Percentiles rank a stretch among this genome's conserved stretches.
These are phyloP conservation scores for Drosophila willistoni DNA, from an alignment of 1,140 invertebrate genomes.

Conservation along the genomic window DNA sequence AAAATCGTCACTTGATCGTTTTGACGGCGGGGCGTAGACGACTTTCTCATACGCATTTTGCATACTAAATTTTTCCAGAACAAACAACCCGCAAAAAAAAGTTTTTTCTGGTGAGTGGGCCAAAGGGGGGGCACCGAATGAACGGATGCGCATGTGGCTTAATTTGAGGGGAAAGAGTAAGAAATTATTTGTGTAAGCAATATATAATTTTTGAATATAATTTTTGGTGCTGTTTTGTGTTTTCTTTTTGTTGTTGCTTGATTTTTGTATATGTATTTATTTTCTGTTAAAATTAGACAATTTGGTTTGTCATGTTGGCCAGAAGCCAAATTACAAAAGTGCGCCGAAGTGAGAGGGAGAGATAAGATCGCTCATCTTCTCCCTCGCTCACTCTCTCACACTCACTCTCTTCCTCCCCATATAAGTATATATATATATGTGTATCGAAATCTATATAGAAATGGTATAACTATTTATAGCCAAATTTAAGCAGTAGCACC, in stretches of 20 bases:
- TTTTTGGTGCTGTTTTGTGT: constrained; percentile 33
- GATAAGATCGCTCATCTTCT: background rate
- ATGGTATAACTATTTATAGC: constrained; percentile 62
- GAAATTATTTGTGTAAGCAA: constrained; percentile 14
- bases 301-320: constrained; percentile 77
- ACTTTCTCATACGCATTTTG: constrained; percentile 58
- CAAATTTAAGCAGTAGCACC: constrained; percentile 22
- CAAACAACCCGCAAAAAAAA: constrained; percentile 46
- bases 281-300: constrained; percentile 71
- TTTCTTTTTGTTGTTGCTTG: background rate
- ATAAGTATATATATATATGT: background rate
- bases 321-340: constrained; percentile 64
- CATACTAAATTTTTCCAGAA: constrained; percentile 73
- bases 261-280: constrained; percentile 31
- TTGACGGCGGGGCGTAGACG: constrained; percentile 18
- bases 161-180: constrained; percentile 35
- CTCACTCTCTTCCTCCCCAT: background rate
- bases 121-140: background rate
- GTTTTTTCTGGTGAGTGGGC: background rate
- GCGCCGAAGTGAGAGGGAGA: constrained; percentile 38
- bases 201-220: constrained; percentile 37
- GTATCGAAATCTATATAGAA: constrained; percentile 39
- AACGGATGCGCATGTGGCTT: constrained; percentile 54
- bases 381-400: too few species aligned
- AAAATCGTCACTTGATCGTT: constrained; percentile 52